These are phyloP conservation scores for Vidua macroura DNA, from an alignment of 2,113 vertebrate species.

Conservation along the genomic window DNA sequence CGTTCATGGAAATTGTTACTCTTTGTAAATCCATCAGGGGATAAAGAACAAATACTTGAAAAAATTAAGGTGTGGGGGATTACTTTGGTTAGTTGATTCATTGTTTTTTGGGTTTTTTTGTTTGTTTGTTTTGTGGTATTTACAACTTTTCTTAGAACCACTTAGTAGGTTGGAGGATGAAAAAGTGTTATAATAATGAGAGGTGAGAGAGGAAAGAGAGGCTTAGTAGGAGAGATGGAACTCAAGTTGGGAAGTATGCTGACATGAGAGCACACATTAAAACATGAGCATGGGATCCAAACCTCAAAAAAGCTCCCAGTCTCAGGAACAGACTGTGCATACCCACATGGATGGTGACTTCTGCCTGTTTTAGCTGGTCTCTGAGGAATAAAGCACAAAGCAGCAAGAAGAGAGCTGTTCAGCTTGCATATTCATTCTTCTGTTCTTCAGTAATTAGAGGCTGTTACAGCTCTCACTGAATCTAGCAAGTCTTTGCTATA, in stretches of 20 bases:
- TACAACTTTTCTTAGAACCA: background rate
- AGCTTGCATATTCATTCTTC: background rate
- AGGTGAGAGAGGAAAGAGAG: background rate
- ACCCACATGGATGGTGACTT: background rate
- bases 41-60: background rate
- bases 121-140: background rate
- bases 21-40: background rate
- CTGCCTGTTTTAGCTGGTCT: background rate
- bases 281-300: rapidly evolving
- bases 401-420: background rate
- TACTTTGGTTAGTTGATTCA: no score
- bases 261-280: background rate
- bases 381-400: background rate
- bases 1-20: background rate
- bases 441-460: background rate
- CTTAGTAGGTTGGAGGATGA: background rate
- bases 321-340: background rate
- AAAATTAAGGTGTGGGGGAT: background rate
- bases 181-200: background rate
- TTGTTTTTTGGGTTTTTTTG: background rate
- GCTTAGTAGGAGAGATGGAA: background rate
- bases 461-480: background rate
- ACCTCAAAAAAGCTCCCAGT: background rate
- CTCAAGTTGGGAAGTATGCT: background rate
- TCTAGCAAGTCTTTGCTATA: background rate